Evolutionary conservation across 1,140 invertebrate genomes (phyloP).

Genomic region (Diabrotica virgifera): DNA sequence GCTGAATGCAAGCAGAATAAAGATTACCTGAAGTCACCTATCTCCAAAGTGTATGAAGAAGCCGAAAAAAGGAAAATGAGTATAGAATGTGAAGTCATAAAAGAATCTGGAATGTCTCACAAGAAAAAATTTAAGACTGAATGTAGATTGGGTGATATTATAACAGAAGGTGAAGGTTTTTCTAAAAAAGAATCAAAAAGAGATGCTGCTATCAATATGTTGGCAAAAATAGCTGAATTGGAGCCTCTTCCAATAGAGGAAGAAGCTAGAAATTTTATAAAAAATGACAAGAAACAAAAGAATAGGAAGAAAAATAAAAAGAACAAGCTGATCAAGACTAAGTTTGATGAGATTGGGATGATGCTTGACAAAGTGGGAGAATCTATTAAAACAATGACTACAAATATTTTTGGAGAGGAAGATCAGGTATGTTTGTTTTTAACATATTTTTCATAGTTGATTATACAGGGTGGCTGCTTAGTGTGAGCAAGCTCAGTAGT

Average conservation of each 20-base stretch:
- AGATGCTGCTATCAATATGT: constrained; percentile 35
- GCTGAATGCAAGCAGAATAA: constrained; percentile 30
- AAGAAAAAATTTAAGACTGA: constrained; percentile 34
- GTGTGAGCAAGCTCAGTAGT: too few species aligned
- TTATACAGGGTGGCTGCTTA: constrained; percentile 3
- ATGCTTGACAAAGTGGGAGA: constrained; percentile 28
- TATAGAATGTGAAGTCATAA: constrained; percentile 35
- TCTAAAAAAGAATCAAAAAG: constrained; percentile 42
- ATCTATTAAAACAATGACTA: constrained; percentile 13
- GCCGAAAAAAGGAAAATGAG: constrained; percentile 31
- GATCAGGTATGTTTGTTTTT: background rate
- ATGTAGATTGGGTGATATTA: constrained; percentile 33
- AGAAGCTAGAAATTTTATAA: constrained; percentile 19
- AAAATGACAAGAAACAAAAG: constrained; percentile 22
- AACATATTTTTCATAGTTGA: constrained; percentile 3
- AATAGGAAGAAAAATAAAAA: constrained; percentile 34
- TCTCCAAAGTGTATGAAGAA: constrained; percentile 36
- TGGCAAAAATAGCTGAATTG: constrained; percentile 28
- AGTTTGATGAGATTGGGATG: constrained; percentile 31
- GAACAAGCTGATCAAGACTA: constrained; percentile 34
- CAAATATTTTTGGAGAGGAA: background rate
- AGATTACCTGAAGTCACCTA: constrained; percentile 35
- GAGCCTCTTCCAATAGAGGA: constrained; percentile 21
- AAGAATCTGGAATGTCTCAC: constrained; percentile 34
- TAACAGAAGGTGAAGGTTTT: constrained; percentile 30